A percentile compares a stretch with the other conserved stretches of the same genome.
These are phyloP conservation scores for Mandrillus leucophaeus DNA, from an alignment of 2,113 vertebrate species.

Conservation along the genomic window DNA sequence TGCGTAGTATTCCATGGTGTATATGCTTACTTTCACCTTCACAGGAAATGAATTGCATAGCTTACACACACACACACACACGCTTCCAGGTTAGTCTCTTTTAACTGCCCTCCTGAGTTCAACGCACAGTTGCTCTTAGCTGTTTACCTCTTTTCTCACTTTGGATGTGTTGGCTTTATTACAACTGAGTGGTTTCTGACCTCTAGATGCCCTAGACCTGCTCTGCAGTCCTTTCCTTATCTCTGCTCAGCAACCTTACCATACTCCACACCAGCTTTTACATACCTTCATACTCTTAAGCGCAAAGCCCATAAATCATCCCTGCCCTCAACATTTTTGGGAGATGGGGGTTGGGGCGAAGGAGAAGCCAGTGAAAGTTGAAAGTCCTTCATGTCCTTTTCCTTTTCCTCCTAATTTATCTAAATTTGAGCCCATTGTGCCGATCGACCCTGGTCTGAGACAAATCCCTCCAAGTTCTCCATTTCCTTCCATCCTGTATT, in stretches of 20 bases:
- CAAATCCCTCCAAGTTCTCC: background rate
- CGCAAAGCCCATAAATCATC: background rate
- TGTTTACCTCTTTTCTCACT: background rate
- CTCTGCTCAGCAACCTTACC: background rate
- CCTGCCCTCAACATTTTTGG: background rate
- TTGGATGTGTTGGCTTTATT: background rate
- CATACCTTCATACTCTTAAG: background rate
- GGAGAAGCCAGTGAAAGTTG: background rate
- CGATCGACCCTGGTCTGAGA: background rate
- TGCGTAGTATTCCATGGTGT: too few relatives aligned
- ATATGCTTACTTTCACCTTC: background rate
- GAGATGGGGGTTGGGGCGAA: background rate
- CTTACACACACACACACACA: background rate
- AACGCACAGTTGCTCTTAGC: background rate
- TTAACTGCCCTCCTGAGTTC: background rate
- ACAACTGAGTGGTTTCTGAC: background rate
- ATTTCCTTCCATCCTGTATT: background rate
- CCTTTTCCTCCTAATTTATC: background rate
- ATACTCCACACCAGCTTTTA: background rate
- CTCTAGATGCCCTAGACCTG: background rate
- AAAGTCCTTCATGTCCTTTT: background rate
- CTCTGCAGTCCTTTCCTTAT: background rate
- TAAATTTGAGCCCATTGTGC: background rate
- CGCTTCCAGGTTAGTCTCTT: background rate
- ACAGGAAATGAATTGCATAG: background rate